A percentile compares a stretch with the other conserved stretches of the same genome.
Conservation (phyloP, 2,113 vertebrate genomes). For the Grammomys dolichurus region DNA sequence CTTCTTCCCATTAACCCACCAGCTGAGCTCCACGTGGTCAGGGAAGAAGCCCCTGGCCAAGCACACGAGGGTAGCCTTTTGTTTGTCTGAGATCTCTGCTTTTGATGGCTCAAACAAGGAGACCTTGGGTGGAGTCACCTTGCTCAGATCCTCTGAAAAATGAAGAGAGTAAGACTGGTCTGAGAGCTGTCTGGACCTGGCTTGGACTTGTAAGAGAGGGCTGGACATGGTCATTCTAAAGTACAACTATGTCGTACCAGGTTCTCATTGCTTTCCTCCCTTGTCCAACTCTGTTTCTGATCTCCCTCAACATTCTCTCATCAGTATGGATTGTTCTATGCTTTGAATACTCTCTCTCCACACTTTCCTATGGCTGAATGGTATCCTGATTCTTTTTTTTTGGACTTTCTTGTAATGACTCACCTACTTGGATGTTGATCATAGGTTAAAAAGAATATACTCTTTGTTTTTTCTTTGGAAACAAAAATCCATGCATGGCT, state of each 20-base stretch:
- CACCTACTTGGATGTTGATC: neutral
- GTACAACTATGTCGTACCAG: neutral
- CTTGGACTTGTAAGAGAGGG: neutral
- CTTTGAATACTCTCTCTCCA: rapidly evolving
- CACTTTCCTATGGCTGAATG: neutral
- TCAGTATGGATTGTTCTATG: neutral
- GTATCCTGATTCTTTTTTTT: neutral
- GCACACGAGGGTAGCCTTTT: slow-evolving; percentile 91
- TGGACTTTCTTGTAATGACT: neutral
- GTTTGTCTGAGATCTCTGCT: slow-evolving; percentile 84
- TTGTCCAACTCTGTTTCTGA: neutral
- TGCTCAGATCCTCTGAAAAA: slow-evolving; percentile 68
- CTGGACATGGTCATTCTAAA: neutral
- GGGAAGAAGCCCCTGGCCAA: slow-evolving; percentile 92
- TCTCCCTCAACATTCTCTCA: rapidly evolving
- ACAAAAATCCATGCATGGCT: neutral
- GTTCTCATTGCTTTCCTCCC: rapidly evolving
- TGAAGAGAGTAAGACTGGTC: slow-evolving; percentile 2
- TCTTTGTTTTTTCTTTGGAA: neutral
- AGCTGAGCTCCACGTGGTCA: slow-evolving; percentile 90
- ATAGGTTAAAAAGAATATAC: neutral
- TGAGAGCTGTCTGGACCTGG: neutral
- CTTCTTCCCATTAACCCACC: slow-evolving; percentile 79
- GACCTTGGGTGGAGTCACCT: slow-evolving; percentile 79
- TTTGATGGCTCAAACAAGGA: slow-evolving; percentile 87